Base-by-base conservation (phyloP, 1,140 invertebrate genomes). In the Ooceraea biroi region DNA sequence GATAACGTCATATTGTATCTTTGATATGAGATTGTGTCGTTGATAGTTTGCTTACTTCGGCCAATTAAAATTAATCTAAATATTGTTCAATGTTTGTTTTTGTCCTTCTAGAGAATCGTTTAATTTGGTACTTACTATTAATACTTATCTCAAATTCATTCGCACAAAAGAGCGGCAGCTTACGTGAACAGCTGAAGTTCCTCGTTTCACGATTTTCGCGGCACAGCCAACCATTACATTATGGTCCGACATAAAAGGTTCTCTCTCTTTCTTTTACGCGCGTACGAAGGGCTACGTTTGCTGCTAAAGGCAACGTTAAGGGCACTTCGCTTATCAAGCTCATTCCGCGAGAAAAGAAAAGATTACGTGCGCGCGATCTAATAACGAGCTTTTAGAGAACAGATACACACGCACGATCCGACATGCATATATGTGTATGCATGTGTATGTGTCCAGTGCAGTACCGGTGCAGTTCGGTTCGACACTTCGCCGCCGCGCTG, bases 311-410 rank as follows among this genome's bases (percentile, higher is more conserved):
- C 27, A 36, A 50, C 76, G 30, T 71, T 80, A 80, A 71, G 76
- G 50, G 65, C 76, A 69, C 76, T 80, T 80, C 76, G 63, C 65
- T 71, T 80, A 69, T 80, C 76, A 71, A 66, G 65, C 65, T 19
- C 52, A 71, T 80, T 69, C 63, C 65, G 52, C 76, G 52, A 14
- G 50, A 80, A 80, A 78, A 78, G 76, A 69, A 78, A 69, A 71
- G 65, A 71, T 80, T 50, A 80, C 65, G 76, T 69, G 63, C 76
- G 76, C 76, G n/a, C 65, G 76, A 80, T 80, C 76, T 80, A 71
- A 80, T 80, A 80, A 80, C 76, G 76, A 44, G 76, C 80, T 83
- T 63, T 61, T 57, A 52, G 27, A 76, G 58, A 30, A 83, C 46
- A 12, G 11, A 58, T n/a, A 25, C 44, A 41, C 44, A 14, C n/a